Evolutionary conservation across 2,888 invertebrate species (phyloP), one percentile per base, ranked within the genome.

Genomic region (Coremacera marginata): DNA sequence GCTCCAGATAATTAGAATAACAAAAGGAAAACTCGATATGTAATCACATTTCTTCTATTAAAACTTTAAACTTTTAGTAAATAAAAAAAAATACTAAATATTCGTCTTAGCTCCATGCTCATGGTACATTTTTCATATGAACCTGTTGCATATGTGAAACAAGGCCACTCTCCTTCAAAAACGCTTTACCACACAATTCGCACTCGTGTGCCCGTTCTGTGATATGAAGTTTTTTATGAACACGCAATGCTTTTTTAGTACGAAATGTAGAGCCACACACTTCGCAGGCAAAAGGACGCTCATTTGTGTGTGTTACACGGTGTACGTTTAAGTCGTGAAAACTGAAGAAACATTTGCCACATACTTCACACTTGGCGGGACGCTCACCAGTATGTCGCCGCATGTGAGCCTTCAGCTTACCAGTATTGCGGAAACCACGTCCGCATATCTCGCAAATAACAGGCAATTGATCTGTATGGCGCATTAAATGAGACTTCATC

Each of bases 241-340:
- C 87, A 3, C 88, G 84, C 44, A 88, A 77, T 0, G 88, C 87
- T 63, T 88, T 88, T 70, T 88, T 88, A 0, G 88, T 82, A 75
- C 88, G 88, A 75, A 88, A 88, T 37, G 88, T 88, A 0, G 88
- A 83, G 27, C 86, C 85, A 62, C 88, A 82, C n/a, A 82, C 70
- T 52, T 82, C 81, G 52, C 82, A 82, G 44, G 79, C 75, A 70
- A 82, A 88, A 1, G 88, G 88, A 0, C 88, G 81, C 65, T 86
- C 84, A 71, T 78, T 85, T 9, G 87, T 85, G 57, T 88, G 88
- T 22, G 88, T 86, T 0, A 88, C 81, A 22, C 87, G 85, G 44
- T 88, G 88, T 0, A 88, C 87, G 44, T 87, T 88, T 25, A 88
- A 82, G 77, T 87, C 87, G 19, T 87, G 86, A 34, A 86, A 85